Evolutionary conservation across 2,888 invertebrate species (phyloP).

Genomic region (Caenorhabditis parvicauda): DNA sequence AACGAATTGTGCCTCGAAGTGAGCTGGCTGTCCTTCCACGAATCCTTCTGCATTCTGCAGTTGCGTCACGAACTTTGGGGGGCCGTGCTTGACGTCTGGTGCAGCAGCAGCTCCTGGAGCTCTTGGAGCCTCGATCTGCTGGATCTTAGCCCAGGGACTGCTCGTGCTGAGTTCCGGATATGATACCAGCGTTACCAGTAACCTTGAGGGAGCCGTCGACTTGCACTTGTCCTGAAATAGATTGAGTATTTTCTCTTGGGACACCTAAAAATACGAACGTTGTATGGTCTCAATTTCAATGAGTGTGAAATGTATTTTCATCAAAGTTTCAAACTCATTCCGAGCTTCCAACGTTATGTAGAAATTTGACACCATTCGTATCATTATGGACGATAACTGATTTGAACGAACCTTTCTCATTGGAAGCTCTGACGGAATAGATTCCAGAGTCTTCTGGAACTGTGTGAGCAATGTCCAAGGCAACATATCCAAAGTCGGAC

Average conservation of each 20-base stretch:
- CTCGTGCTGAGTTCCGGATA: conserved; percentile 87
- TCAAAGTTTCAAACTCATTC: too few species aligned
- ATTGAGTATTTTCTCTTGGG: too few species aligned
- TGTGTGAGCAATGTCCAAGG: conserved; percentile 83
- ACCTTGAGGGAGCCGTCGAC: conserved; percentile 51
- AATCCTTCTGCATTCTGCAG: conserved; percentile 43
- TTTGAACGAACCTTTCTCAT: conserved; percentile 36
- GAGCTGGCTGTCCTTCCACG: conserved; percentile 78
- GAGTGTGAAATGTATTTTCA: too few species aligned
- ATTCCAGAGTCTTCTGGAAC: conserved; percentile 70
- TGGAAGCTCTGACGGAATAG: conserved; percentile 51
- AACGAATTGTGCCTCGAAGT: conserved; percentile 83
- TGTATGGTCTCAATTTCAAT: too few species aligned
- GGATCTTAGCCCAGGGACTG: conserved; percentile 85
- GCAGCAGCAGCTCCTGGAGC: conserved; percentile 51
- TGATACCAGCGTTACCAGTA: conserved; percentile 46
- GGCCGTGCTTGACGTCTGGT: conserved; percentile 68
- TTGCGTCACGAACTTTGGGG: conserved; percentile 75
- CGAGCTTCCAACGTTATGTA: too few species aligned
- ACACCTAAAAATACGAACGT: too few species aligned
- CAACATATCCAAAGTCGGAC: conserved; percentile 85
- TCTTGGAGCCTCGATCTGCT: conserved; percentile 74
- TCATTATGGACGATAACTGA: background rate
- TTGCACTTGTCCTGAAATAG: conserved; percentile 42
- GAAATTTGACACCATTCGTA: too few species aligned